Conservation (phyloP, 2,113 vertebrate genomes). For the Triplophysa rosa region DNA sequence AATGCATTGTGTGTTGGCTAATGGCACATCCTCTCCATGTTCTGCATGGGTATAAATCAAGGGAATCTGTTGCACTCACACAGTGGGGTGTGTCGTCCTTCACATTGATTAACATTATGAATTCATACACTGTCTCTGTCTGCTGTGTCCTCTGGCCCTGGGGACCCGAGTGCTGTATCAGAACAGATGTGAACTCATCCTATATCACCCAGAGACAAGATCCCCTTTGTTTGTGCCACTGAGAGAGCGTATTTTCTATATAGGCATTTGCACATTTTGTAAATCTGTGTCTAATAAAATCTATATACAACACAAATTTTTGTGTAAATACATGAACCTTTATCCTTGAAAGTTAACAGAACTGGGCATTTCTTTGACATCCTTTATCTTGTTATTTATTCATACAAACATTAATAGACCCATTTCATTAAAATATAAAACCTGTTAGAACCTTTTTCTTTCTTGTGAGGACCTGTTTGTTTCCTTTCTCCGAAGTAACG, state of each 20-base stretch:
- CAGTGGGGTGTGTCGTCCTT: conserved; percentile 29
- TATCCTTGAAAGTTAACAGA: not conserved
- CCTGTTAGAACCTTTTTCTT: not conserved
- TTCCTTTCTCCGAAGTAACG: not conserved
- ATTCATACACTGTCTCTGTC: conserved; percentile 29
- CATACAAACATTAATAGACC: not conserved
- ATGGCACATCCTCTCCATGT: conserved; percentile 45
- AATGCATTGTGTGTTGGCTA: conserved; percentile 62
- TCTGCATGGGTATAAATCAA: conserved; percentile 40
- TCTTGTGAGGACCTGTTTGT: not conserved
- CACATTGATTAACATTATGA: conserved; percentile 38
- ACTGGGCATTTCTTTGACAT: not conserved
- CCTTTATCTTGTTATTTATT: no score
- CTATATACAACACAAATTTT: not conserved
- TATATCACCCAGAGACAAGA: conserved; percentile 15
- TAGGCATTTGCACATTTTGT: not conserved
- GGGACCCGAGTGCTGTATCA: conserved; percentile 13
- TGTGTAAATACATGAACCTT: not conserved
- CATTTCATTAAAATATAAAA: not conserved
- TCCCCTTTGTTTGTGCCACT: conserved; percentile 15
- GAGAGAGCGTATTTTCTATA: not conserved
- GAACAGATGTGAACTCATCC: conserved; percentile 37
- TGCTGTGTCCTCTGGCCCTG: conserved; percentile 27
- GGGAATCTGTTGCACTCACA: conserved; percentile 8
- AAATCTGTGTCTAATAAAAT: no score